phyloP scores from a whole-genome alignment of 2,888 invertebrate genomes.

The Drosophila yooni region DNA sequence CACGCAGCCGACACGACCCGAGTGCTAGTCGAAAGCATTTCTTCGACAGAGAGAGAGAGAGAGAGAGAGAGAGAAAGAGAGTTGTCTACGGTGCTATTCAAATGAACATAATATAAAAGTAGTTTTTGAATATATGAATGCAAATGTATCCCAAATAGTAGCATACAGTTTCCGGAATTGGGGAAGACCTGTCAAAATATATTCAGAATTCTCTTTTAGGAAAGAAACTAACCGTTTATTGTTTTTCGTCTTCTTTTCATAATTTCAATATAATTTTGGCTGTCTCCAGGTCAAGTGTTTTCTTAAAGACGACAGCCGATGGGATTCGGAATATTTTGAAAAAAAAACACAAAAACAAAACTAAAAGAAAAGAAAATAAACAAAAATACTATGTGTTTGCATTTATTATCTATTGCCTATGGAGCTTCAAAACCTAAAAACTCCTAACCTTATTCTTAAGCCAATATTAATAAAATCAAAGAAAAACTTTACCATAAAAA shows the following conservation, averaged over 20 bases:
- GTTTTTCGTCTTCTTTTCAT: neutral
- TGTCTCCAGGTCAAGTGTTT: neutral
- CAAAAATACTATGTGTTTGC: neutral
- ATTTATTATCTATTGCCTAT: neutral
- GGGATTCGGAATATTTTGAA: neutral
- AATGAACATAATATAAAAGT: neutral
- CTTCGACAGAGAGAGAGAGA: neutral
- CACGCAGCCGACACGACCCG: conserved; percentile 27
- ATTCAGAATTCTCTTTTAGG: neutral
- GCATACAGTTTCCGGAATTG: neutral
- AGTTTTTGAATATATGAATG: neutral
- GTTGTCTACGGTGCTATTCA: conserved; percentile 5
- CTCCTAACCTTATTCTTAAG: neutral
- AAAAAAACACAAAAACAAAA: neutral
- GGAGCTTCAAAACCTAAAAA: neutral
- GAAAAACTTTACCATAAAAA: neutral
- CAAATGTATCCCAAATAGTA: conserved; percentile 1
- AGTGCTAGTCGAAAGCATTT: conserved; percentile 9
- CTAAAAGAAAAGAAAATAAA: neutral
- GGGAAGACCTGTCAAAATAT: neutral
- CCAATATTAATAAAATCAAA: neutral
- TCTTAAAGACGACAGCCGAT: neutral
- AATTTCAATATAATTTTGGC: neutral
- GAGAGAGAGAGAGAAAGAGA: neutral
- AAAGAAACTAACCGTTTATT: neutral